These are phyloP conservation scores for Aphyosemion australe DNA, from an alignment of 2,113 vertebrate species.

Conservation along the genomic window DNA sequence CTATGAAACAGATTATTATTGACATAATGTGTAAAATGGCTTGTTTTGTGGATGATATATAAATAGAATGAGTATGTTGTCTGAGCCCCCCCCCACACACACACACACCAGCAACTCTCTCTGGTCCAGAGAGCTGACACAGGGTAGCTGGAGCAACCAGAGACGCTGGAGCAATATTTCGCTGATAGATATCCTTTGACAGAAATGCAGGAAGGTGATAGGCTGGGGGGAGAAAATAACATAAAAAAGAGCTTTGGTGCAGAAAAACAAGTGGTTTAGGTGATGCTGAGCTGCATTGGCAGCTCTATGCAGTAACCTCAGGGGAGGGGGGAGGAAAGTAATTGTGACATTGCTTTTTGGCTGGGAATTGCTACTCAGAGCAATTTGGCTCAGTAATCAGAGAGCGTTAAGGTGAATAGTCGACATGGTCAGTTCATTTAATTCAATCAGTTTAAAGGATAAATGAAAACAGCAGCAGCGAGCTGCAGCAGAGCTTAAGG, in stretches of 20 bases:
- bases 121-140: constrained; percentile 52
- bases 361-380: constrained; percentile 54
- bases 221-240: constrained; percentile 51
- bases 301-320: constrained; percentile 59
- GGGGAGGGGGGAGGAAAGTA: constrained; percentile 33
- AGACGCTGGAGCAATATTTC: constrained; percentile 77
- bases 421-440: no score
- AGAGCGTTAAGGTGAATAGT: no score
- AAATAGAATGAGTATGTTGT: background rate
- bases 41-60: constrained; percentile 15
- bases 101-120: background rate
- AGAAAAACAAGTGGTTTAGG: constrained; percentile 59
- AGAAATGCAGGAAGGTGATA: constrained; percentile 67
- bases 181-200: constrained; percentile 59
- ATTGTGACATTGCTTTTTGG: constrained; percentile 70
- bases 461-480: background rate
- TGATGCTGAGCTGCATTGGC: constrained; percentile 62
- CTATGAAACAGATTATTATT: background rate
- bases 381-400: constrained; percentile 36
- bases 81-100: background rate
- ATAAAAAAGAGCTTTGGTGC: constrained; percentile 45
- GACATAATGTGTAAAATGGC: constrained; percentile 7
- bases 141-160: constrained; percentile 61
- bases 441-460: constrained; percentile 20
- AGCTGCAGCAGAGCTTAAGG: no score